Percentiles rank a stretch among this genome's conserved stretches.
These are phyloP conservation scores for Megamerina dolium DNA, from an alignment of 2,888 invertebrate genomes.

Conservation along the genomic window DNA sequence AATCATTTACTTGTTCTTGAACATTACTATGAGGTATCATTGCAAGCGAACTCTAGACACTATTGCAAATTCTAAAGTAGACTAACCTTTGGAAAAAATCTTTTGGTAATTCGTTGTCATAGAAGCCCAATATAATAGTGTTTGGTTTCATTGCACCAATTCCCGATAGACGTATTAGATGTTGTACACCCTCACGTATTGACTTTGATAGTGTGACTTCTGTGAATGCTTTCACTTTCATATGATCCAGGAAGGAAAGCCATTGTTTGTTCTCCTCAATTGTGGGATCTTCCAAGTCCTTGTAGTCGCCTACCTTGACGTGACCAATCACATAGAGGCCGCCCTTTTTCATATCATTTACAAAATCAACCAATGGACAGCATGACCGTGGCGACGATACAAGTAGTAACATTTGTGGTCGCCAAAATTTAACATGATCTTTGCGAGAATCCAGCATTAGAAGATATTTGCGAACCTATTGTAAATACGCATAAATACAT, in stretches of 20 bases:
- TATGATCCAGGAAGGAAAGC: slow-evolving; percentile 89
- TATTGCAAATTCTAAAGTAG: too few species aligned
- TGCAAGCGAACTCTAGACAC: too few species aligned
- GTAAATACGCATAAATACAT: background rate
- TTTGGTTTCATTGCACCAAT: slow-evolving; percentile 99
- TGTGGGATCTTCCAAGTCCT: slow-evolving; percentile 60
- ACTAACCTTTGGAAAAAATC: slow-evolving; percentile 74
- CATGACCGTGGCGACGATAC: slow-evolving; percentile 86
- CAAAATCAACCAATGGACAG: slow-evolving; percentile 91
- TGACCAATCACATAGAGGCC: slow-evolving; percentile 85
- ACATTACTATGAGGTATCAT: too few species aligned
- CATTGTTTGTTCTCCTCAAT: slow-evolving; percentile 78
- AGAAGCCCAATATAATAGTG: slow-evolving; percentile 91
- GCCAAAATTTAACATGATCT: slow-evolving; percentile 98
- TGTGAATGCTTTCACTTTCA: slow-evolving; percentile 94
- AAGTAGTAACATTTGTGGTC: slow-evolving; percentile 91
- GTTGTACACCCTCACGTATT: slow-evolving; percentile 86
- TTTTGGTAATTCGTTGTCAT: slow-evolving; percentile 66
- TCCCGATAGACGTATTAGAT: slow-evolving; percentile 84
- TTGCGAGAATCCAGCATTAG: slow-evolving; percentile 91
- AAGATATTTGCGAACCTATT: slow-evolving; percentile 82
- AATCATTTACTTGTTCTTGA: too few species aligned
- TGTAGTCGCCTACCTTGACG: slow-evolving; percentile 60
- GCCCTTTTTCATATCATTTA: slow-evolving; percentile 95
- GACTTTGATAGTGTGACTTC: slow-evolving; percentile 83